These are phyloP conservation scores for Deilephila elpenor DNA, from an alignment of 2,888 invertebrate genomes.

Conservation along the genomic window DNA sequence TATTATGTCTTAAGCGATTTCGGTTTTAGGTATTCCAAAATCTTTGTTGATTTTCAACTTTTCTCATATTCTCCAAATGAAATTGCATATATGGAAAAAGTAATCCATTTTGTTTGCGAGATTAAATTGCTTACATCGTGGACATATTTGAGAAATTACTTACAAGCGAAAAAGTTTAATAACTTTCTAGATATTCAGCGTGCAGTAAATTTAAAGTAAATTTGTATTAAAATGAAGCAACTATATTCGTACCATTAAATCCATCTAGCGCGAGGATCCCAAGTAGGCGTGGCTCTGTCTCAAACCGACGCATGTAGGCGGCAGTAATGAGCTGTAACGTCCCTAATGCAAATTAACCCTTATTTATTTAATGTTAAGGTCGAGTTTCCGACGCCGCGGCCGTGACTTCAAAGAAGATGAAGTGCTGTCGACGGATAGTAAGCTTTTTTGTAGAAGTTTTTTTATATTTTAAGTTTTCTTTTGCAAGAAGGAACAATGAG, in stretches of 20 bases:
- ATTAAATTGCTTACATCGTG: not conserved
- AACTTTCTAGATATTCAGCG: not conserved
- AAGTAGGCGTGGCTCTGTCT: constrained; percentile 61
- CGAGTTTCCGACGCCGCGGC: constrained; percentile 37
- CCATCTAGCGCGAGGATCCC: constrained; percentile 41
- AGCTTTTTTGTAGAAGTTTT: constrained; percentile 13
- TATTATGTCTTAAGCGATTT: not conserved
- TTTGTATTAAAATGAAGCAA: constrained; percentile 36
- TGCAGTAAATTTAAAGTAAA: constrained; percentile 31
- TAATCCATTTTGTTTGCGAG: constrained; percentile 1
- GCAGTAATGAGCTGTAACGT: constrained; percentile 59
- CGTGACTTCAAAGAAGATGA: constrained; percentile 33
- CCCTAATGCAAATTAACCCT: constrained; percentile 48
- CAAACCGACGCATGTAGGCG: constrained; percentile 54
- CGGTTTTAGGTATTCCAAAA: not conserved
- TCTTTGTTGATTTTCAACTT: not conserved
- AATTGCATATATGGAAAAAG: constrained; percentile 9
- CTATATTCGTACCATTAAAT: constrained; percentile 54
- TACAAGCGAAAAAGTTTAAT: not conserved
- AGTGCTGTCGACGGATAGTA: constrained; percentile 29
- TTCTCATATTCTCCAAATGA: not conserved
- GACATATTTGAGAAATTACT: constrained; percentile 24
- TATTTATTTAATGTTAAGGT: constrained; percentile 50
- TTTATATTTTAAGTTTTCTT: constrained; percentile 13
- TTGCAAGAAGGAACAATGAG: constrained; percentile 3